phyloP scores from a whole-genome alignment of 2,888 invertebrate species.

The Arctia plantaginis region DNA sequence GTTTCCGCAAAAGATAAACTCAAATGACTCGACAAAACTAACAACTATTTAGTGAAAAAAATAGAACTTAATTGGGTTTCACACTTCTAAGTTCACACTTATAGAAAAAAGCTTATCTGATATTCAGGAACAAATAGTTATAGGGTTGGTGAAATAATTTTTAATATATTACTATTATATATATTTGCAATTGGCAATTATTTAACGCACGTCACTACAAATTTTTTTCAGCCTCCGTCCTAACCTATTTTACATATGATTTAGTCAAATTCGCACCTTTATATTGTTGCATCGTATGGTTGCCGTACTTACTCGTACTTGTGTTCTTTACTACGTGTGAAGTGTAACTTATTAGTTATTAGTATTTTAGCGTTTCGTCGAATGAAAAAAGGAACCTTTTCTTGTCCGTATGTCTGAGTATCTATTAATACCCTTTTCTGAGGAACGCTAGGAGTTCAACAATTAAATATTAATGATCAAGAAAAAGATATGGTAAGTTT shows the following conservation, averaged over 20 bases:
- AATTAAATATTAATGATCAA: background rate
- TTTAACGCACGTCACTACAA: no score
- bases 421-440: background rate
- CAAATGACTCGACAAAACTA: slow-evolving; percentile 12
- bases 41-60: slow-evolving; percentile 11
- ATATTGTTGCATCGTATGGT: background rate
- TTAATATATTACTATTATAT: background rate
- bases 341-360: background rate
- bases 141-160: slow-evolving; percentile 7
- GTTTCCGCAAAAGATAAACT: slow-evolving; percentile 10
- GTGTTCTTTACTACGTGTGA: background rate
- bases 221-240: background rate
- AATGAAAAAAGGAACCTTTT: background rate
- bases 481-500: background rate
- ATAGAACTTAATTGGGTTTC: slow-evolving; percentile 68
- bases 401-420: background rate
- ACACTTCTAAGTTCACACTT: slow-evolving; percentile 74
- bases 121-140: slow-evolving; percentile 56
- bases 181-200: background rate
- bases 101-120: slow-evolving; percentile 65
- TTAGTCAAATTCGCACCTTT: background rate
- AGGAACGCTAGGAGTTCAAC: background rate
- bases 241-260: background rate
- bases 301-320: no score
- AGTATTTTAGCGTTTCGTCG: background rate